phyloP scores from a whole-genome alignment of 2,113 vertebrate genomes.

The Progne subis region DNA sequence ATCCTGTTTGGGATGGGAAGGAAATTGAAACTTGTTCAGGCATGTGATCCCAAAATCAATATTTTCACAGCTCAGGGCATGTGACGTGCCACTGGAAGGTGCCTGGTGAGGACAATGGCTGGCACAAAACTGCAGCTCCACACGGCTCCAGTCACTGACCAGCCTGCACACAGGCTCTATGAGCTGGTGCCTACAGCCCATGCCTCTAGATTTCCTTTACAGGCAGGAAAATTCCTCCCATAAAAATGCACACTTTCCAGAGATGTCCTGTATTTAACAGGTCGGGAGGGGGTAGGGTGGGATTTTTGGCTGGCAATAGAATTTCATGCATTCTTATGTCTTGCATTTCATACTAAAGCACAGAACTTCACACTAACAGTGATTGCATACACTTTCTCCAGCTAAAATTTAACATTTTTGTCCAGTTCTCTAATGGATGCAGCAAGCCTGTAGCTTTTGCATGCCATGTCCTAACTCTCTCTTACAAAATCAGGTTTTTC shows the following conservation, averaged over 20 bases:
- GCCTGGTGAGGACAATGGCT: conserved; percentile 11
- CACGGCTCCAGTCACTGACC: neutral
- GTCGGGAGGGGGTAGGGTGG: accelerated
- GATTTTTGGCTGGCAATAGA: neutral
- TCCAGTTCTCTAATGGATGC: neutral
- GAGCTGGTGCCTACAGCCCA: neutral
- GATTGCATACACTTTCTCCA: neutral
- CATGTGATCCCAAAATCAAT: conserved; percentile 33
- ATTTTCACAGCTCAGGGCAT: conserved; percentile 40
- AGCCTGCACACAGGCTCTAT: neutral
- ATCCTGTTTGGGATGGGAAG: conserved; percentile 6
- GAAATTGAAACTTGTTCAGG: conserved; percentile 9
- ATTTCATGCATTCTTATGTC: neutral
- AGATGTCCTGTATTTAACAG: neutral
- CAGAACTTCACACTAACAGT: neutral
- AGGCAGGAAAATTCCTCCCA: neutral
- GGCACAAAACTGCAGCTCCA: neutral
- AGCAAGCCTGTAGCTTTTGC: neutral
- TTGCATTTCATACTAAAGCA: neutral
- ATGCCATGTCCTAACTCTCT: neutral
- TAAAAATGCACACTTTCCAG: neutral
- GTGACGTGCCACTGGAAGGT: neutral
- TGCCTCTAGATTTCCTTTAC: neutral
- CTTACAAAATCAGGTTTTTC: conserved; percentile 34
- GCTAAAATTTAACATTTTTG: neutral